These are phyloP conservation scores for Sebastes steindachneri DNA, from an alignment of 2,797 vertebrate genomes.

Conservation along the genomic window DNA sequence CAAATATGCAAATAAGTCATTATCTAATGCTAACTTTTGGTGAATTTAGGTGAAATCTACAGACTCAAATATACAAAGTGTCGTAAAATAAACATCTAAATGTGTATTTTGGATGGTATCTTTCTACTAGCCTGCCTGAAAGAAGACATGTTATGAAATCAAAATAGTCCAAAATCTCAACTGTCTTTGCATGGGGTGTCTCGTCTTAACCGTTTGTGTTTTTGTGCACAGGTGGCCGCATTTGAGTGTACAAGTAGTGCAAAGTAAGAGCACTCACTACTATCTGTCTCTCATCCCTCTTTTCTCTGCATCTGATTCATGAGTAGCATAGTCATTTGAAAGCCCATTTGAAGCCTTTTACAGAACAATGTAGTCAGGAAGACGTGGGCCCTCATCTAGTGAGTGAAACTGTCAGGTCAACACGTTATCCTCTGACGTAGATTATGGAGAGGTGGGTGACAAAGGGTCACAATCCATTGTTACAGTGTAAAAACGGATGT, in stretches of 20 bases:
- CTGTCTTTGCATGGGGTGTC: too few species aligned
- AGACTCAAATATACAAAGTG: too few species aligned
- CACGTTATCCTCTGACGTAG: constrained; percentile 74
- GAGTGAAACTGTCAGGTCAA: constrained; percentile 61
- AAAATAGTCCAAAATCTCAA: too few species aligned
- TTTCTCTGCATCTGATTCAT: constrained; percentile 2
- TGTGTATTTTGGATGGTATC: too few species aligned
- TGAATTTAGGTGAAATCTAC: too few species aligned
- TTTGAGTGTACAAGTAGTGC: background rate
- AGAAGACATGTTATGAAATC: too few species aligned
- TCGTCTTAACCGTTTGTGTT: background rate
- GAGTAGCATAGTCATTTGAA: constrained; percentile 16
- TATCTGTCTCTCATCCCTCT: background rate
- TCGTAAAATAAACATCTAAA: too few species aligned
- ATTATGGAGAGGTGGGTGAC: constrained; percentile 47
- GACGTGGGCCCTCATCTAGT: constrained; percentile 45
- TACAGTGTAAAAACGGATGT: constrained; percentile 64
- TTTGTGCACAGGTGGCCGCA: background rate
- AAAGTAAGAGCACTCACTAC: background rate
- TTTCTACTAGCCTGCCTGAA: too few species aligned
- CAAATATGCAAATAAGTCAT: too few species aligned
- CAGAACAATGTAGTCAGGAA: constrained; percentile 58
- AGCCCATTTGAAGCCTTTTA: constrained; percentile 17
- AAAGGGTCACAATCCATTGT: constrained; percentile 72
- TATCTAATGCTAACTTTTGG: too few species aligned